Evolutionary conservation across 2,797 vertebrate genomes (phyloP).

Genomic region (Lagorchestes hirsutus): DNA sequence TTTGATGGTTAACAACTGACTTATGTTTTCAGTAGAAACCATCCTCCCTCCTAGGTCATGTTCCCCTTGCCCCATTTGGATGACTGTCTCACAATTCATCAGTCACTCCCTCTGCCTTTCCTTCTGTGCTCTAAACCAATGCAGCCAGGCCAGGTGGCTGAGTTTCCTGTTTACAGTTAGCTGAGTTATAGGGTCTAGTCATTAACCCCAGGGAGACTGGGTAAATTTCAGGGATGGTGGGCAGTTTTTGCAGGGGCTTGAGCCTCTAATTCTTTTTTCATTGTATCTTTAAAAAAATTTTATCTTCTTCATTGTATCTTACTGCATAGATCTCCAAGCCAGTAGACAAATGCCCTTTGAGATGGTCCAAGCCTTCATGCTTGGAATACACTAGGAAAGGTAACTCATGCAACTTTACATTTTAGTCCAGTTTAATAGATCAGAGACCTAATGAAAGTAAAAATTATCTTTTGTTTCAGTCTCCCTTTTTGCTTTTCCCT

Average conservation of each 20-base stretch:
- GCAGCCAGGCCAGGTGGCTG: neutral
- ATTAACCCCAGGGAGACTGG: neutral
- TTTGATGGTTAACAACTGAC: constrained; percentile 64
- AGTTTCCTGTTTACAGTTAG: neutral
- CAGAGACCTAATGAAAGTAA: neutral
- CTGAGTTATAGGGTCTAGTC: neutral
- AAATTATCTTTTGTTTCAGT: neutral
- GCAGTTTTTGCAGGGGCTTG: neutral
- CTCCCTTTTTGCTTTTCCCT: neutral
- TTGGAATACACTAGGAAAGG: neutral
- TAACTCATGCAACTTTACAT: neutral
- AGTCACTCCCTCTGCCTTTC: neutral
- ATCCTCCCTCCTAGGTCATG: neutral
- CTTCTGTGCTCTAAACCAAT: neutral
- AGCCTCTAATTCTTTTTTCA: neutral
- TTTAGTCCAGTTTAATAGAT: neutral
- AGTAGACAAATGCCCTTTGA: neutral
- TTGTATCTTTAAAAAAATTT: neutral
- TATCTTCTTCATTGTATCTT: neutral
- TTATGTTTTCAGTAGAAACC: constrained; percentile 67
- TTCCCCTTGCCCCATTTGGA: neutral
- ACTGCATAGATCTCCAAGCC: neutral
- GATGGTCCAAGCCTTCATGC: neutral
- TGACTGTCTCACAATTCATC: neutral
- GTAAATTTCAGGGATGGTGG: neutral